Evolutionary conservation across 1,140 invertebrate species (phyloP).

Genomic region (Drosophila bocqueti): DNA sequence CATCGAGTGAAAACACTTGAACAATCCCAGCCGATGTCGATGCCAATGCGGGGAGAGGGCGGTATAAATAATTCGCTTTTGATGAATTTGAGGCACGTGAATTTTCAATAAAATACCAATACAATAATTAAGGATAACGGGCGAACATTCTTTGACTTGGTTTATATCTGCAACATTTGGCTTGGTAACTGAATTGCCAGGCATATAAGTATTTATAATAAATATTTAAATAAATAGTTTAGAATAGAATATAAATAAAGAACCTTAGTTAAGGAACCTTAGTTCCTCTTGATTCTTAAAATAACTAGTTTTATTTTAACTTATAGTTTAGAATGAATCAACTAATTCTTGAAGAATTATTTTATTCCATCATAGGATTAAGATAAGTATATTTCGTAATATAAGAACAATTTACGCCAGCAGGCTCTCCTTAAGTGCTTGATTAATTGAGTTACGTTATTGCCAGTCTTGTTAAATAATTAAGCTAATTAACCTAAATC

Average conservation of each 20-base stretch:
- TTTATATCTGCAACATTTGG: neutral
- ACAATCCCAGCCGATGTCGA: constrained; percentile 18
- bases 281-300: too few relatives aligned
- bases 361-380: neutral
- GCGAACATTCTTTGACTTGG: neutral
- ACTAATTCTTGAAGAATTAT: too few relatives aligned
- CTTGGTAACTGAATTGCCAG: neutral
- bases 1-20: constrained; percentile 49
- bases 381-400: neutral
- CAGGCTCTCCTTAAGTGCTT: neutral
- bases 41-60: neutral
- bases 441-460: neutral
- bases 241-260: too few relatives aligned
- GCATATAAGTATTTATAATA: too few relatives aligned
- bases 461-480: constrained; percentile 1
- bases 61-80: constrained; percentile 54
- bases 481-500: constrained; percentile 11
- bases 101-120: constrained; percentile 41
- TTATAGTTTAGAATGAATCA: neutral
- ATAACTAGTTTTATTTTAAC: neutral
- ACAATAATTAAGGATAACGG: constrained; percentile 28
- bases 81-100: constrained; percentile 49
- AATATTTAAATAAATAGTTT: too few relatives aligned
- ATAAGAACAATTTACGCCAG: neutral
- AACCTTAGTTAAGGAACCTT: too few relatives aligned